Base-by-base conservation (phyloP, 2,888 invertebrate species). In the Dendrolimus pini region DNA sequence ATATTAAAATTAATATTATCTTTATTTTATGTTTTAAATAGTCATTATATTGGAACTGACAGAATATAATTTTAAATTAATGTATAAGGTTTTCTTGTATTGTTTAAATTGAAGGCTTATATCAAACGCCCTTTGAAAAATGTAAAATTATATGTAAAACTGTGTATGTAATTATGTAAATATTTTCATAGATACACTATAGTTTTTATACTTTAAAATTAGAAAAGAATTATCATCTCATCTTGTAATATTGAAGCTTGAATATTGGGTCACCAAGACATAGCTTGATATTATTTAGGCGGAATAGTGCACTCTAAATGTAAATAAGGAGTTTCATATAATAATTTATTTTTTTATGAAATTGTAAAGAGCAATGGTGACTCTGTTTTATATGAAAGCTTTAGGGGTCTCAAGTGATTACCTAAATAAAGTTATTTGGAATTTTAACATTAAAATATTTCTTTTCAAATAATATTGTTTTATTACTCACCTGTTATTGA, bases 321-420 rank as follows among this genome's bases (percentile, higher is more conserved):
- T 86, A 85, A 80, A 85, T 85, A 87, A 60, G 68, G 69, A 75
- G 71, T 75, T 82, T 80, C 74, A 72, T 65, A 74, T 68, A 71
- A 71, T 64, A 72, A 74, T 77, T 81, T 85, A 85, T 87, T 87
- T 88, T 87, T 88, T 75, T 86, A 86, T 72, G 69, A 78, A 83
- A 78, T 82, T 83, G 77, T 78, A 73, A 78, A 74, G 74, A 72
- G 67, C 61, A 71, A 30, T 30, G 63, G 70, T 75, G 77, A 75
- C 74, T 74, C 74, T 72, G 71, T 78, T 80, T 78, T 81, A 70
- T 78, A 12, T 47, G 47, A 74, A 76, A 71, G 70, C 70, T 77
- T 75, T 66, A 64, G 71, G 67, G 69, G 66, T 72, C 65, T 70
- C 67, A 68, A 67, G 67, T 55, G 64, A 66, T 65, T 73, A 69